Percentiles rank a stretch among this genome's conserved stretches.
These are phyloP conservation scores for Limnothrissa miodon DNA, from an alignment of 2,113 vertebrate genomes.

Conservation along the genomic window DNA sequence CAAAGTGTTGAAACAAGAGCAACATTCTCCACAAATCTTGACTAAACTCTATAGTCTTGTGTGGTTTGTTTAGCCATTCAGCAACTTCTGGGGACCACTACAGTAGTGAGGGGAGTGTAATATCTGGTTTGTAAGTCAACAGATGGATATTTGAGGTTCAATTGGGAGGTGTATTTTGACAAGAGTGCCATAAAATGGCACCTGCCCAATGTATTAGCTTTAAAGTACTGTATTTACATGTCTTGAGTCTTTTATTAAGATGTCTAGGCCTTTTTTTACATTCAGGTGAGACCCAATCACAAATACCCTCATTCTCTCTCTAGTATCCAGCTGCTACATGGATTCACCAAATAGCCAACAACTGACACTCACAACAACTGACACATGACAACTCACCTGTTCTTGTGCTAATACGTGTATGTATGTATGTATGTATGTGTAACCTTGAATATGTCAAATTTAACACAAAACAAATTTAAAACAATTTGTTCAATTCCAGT, in stretches of 20 bases:
- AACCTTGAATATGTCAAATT: no score
- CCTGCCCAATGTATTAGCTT: background rate
- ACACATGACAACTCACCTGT: no score
- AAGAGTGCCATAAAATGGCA: background rate
- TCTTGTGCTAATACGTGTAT: no score
- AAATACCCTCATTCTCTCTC: background rate
- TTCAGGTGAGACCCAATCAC: background rate
- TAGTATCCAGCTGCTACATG: background rate
- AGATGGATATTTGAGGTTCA: background rate
- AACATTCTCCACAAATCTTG: background rate
- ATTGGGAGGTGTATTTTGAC: conserved; percentile 6
- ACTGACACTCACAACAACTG: no score
- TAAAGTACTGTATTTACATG: background rate
- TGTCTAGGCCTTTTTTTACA: background rate
- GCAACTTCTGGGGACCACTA: background rate
- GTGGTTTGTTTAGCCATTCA: background rate
- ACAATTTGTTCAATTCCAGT: no score
- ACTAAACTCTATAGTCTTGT: no score
- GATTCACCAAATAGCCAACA: background rate
- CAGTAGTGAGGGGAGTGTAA: background rate
- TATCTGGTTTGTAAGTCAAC: background rate
- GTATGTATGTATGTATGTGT: no score
- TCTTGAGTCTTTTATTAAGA: background rate
- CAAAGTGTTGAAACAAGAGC: background rate
- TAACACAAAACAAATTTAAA: no score